Base-by-base conservation (phyloP, 2,797 vertebrate species). In the Enteromius fasciolatus region DNA sequence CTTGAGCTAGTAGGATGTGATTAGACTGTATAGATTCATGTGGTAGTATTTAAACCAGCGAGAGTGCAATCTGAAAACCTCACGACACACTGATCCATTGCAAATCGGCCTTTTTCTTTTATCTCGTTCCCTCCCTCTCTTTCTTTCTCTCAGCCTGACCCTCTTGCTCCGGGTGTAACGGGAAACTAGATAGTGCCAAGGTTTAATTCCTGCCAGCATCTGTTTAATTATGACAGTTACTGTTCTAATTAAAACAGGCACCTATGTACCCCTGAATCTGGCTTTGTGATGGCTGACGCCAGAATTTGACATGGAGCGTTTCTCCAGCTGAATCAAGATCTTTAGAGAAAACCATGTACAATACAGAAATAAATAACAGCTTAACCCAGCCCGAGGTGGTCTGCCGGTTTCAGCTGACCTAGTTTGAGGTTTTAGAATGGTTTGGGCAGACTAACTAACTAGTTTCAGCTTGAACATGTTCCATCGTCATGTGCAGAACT, bases 151-250 rank as follows among this genome's bases (percentile, higher is more conserved):
- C 73, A n/a, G 57, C 78, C 87, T 91, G 90, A 89, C 90, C 88
- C 89, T 88, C 87, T 90, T 68, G 88, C 90, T 91, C 78, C 86
- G 88, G 90, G 90, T 90, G 91, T 92, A 92, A 93, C 91, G 91
- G 86, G 92, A 94, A 92, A 91, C 92, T 89, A 90, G 91, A 91
- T 92, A 92, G 90, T 90, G 92, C 92, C 90, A 91, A 91, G 90
- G 91, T 94, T 93, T 94, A 93, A 95, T 94, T 95, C 93, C 92
- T 94, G 93, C 95, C 94, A 94, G 93, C 93, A 93, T 95, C 93
- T 94, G 93, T 94, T 67, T 95, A 95, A 95, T 95, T 95, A 95
- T 92, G 92, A 89, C 91, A 89, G 86, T 90, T 91, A 89, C 90
- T 92, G 90, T 91, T 94, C 92, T 95, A 95, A 94, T 95, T 95